phyloP scores from a whole-genome alignment of 2,888 invertebrate species.

The Calliphora vomitoria region DNA sequence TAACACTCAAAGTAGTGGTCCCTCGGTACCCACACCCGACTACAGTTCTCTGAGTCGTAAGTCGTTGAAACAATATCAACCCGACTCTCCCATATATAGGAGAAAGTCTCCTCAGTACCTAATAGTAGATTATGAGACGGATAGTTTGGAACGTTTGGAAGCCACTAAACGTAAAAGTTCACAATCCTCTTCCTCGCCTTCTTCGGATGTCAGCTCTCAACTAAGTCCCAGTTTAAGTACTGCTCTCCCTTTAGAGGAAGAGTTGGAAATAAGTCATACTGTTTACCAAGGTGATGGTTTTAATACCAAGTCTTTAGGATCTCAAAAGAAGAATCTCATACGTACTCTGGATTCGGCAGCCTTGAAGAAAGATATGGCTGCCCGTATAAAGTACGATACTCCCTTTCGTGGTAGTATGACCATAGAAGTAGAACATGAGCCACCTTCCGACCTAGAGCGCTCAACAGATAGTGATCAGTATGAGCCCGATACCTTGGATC shows the following conservation, averaged over 20 bases:
- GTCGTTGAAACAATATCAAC: constrained; percentile 83
- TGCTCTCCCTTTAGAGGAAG: constrained; percentile 91
- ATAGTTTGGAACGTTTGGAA: constrained; percentile 89
- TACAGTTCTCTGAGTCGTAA: constrained; percentile 84
- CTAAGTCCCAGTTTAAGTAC: constrained; percentile 90
- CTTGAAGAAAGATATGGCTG: constrained; percentile 81
- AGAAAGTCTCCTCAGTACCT: constrained; percentile 84
- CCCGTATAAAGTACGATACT: constrained; percentile 87
- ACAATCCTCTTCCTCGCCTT: constrained; percentile 86
- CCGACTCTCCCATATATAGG: constrained; percentile 84
- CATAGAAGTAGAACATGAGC: constrained; percentile 93
- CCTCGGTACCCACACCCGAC: constrained; percentile 84
- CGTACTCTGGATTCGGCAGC: constrained; percentile 71
- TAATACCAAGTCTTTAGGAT: constrained; percentile 82
- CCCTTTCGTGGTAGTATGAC: constrained; percentile 90
- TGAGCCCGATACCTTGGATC: constrained; percentile 93
- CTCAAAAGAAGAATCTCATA: constrained; percentile 80
- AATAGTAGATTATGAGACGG: constrained; percentile 89
- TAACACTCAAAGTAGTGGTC: constrained; percentile 81
- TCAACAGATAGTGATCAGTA: constrained; percentile 89
- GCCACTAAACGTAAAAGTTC: constrained; percentile 85
- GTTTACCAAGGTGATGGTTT: constrained; percentile 86
- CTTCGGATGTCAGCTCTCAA: constrained; percentile 87
- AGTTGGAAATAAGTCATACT: constrained; percentile 91
- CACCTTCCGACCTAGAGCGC: constrained; percentile 90